Evolutionary conservation across 2,797 vertebrate species (phyloP).

Genomic region (Eurystomus glaucurus): DNA sequence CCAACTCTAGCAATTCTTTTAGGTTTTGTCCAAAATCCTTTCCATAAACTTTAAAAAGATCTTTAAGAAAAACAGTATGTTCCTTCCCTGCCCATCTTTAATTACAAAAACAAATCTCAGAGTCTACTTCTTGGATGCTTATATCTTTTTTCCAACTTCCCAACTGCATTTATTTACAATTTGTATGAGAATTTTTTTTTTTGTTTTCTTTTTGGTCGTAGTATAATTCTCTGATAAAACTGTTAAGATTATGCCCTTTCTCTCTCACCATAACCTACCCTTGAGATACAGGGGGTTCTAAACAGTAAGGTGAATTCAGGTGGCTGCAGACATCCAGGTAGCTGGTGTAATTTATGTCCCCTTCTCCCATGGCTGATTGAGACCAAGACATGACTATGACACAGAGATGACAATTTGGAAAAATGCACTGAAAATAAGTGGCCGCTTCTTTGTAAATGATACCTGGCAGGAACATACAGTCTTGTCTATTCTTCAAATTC

Average conservation of each 20-base stretch:
- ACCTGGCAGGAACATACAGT: neutral
- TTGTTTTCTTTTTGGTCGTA: neutral
- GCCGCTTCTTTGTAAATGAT: neutral
- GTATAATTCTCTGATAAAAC: neutral
- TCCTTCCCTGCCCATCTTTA: neutral
- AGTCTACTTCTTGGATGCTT: neutral
- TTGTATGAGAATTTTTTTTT: neutral
- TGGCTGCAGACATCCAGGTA: neutral
- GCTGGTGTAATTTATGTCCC: neutral
- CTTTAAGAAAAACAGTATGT: neutral
- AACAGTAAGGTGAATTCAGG: neutral
- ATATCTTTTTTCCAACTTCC: neutral
- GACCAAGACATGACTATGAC: neutral
- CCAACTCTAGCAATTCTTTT: neutral
- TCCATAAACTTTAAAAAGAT: neutral
- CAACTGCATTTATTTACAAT: neutral
- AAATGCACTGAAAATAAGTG: neutral
- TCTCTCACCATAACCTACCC: neutral
- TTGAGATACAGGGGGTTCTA: neutral
- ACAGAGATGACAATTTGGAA: neutral
- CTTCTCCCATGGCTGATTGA: neutral
- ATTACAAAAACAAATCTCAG: neutral
- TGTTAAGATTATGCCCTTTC: neutral
- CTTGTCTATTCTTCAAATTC: neutral
- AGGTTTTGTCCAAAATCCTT: neutral